A percentile compares a stretch with the other conserved stretches of the same genome.
Evolutionary conservation across 2,113 vertebrate species (phyloP).

Genomic region (Limanda limanda): DNA sequence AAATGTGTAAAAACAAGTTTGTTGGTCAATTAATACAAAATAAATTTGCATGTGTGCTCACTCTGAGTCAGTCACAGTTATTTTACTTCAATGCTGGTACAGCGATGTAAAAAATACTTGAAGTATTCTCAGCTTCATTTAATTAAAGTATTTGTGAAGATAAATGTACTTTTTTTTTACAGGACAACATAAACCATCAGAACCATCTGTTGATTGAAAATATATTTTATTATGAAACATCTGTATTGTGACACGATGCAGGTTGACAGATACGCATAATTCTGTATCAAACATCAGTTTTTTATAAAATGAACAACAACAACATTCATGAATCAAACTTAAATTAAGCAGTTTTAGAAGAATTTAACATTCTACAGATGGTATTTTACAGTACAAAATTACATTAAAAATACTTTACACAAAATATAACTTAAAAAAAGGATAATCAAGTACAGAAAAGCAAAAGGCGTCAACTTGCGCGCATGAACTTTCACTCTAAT

Average conservation of each 20-base stretch:
- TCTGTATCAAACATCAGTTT: not conserved
- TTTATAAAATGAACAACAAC: not conserved
- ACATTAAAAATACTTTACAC: not conserved
- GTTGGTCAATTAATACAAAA: too few relatives aligned
- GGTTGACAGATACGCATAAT: not conserved
- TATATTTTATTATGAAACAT: conserved; percentile 38
- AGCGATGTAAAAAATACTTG: too few relatives aligned
- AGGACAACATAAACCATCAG: not conserved
- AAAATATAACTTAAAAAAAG: conserved; percentile 22
- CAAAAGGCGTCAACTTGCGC: not conserved
- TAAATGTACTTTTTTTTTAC: too few relatives aligned
- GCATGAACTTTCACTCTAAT: not conserved
- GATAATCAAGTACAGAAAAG: not conserved
- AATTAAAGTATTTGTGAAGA: not conserved
- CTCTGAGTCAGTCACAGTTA: too few relatives aligned
- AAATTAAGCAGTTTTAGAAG: not conserved
- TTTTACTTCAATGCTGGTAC: too few relatives aligned
- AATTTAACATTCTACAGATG: not conserved
- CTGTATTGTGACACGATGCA: not conserved
- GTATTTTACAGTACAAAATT: not conserved
- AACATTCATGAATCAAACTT: not conserved
- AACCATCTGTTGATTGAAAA: not conserved
- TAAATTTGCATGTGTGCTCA: too few relatives aligned
- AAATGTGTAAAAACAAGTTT: too few relatives aligned
- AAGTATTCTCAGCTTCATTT: not conserved